phyloP scores from a whole-genome alignment of 2,888 invertebrate genomes.

The Drosophila anomelani region DNA sequence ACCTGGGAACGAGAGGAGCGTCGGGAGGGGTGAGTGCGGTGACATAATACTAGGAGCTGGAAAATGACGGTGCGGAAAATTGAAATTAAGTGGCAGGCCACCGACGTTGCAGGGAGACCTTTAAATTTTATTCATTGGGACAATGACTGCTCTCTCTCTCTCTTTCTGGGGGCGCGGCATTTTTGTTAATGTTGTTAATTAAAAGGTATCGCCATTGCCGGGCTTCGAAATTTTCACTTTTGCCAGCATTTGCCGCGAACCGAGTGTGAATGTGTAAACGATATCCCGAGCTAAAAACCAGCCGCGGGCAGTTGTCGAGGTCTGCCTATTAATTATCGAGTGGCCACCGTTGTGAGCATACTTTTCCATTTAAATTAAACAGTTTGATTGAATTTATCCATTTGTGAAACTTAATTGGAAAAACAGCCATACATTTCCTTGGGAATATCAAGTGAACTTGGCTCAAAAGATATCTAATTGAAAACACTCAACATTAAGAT shows the following conservation, averaged over 20 bases:
- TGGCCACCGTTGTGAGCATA: slow-evolving; percentile 4
- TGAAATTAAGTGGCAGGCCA: slow-evolving; percentile 61
- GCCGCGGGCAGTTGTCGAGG: slow-evolving; percentile 30
- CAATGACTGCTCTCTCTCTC: slow-evolving; percentile 1
- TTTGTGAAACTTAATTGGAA: neutral
- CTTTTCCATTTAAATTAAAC: slow-evolving; percentile 2
- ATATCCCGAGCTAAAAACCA: slow-evolving; percentile 49
- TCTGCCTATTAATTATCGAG: slow-evolving; percentile 41
- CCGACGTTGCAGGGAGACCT: slow-evolving; percentile 23
- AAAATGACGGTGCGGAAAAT: slow-evolving; percentile 58
- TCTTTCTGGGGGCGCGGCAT: slow-evolving; percentile 53
- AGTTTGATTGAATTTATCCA: neutral
- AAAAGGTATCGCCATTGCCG: slow-evolving; percentile 54
- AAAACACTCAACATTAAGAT: neutral
- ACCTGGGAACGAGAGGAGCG: slow-evolving; percentile 67
- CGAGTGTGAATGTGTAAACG: slow-evolving; percentile 40
- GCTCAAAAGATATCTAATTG: neutral
- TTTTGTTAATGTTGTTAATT: slow-evolving; percentile 65
- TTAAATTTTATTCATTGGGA: slow-evolving; percentile 57
- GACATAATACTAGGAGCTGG: slow-evolving; percentile 41
- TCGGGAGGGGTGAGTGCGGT: slow-evolving; percentile 12
- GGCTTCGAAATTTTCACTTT: slow-evolving; percentile 49
- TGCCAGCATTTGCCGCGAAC: slow-evolving; percentile 33
- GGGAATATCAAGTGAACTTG: neutral
- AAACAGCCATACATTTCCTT: too few species aligned